phyloP scores from a whole-genome alignment of 2,888 invertebrate species.

The Andrena dorsata region DNA sequence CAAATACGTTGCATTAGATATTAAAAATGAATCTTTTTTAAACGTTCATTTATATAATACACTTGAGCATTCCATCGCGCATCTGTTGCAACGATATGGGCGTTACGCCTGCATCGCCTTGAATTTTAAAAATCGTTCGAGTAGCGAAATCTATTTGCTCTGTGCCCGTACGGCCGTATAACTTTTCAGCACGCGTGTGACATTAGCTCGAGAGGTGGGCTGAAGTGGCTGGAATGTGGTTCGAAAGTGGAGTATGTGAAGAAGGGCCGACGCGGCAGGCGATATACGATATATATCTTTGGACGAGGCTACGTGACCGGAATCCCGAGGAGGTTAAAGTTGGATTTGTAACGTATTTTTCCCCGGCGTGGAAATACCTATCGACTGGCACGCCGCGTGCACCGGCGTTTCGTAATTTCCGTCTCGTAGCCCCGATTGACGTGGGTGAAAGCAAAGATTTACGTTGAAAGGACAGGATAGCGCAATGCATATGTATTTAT shows the following conservation, averaged over 20 bases:
- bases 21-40: background rate
- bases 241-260: slow-evolving; percentile 83
- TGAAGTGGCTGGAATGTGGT: slow-evolving; percentile 81
- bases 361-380: slow-evolving; percentile 80
- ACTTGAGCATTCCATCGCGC: background rate
- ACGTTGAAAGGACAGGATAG: slow-evolving; percentile 65
- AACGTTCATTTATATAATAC: background rate
- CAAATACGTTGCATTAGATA: background rate
- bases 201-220: slow-evolving; percentile 69
- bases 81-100: background rate
- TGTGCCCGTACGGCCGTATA: slow-evolving; percentile 32
- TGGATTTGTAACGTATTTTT: slow-evolving; percentile 84
- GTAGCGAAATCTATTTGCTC: slow-evolving; percentile 40
- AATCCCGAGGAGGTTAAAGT: slow-evolving; percentile 81
- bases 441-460: slow-evolving; percentile 72
- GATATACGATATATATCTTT: slow-evolving; percentile 82
- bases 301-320: slow-evolving; percentile 82
- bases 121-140: slow-evolving; percentile 23
- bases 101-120: slow-evolving; percentile 21
- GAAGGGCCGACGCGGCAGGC: slow-evolving; percentile 75
- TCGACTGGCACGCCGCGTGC: slow-evolving; percentile 72
- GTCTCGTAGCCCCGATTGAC: slow-evolving; percentile 74
- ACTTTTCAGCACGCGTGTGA: slow-evolving; percentile 67
- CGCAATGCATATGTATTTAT: slow-evolving; percentile 45
- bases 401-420: slow-evolving; percentile 79